Evolutionary conservation across 2,113 vertebrate species (phyloP).

Genomic region (Tursiops truncatus): DNA sequence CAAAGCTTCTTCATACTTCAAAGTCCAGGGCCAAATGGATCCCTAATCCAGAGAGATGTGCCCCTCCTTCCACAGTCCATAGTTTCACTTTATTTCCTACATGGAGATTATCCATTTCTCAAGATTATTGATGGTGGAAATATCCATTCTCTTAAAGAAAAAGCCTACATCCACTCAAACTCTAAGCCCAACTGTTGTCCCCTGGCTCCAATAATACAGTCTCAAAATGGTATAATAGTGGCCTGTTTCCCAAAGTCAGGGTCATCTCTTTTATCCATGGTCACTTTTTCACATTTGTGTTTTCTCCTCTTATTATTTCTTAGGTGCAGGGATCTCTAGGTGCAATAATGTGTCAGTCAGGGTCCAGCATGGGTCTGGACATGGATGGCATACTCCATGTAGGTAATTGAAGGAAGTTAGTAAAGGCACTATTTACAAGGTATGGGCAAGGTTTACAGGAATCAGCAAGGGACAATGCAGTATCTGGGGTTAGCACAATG

Average conservation of each 20-base stretch:
- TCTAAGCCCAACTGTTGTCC: not conserved
- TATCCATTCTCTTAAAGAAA: constrained; percentile 11
- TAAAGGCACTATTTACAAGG: not conserved
- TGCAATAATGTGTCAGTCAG: not conserved
- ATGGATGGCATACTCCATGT: not conserved
- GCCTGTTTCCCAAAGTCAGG: not conserved
- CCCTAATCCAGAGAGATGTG: not conserved
- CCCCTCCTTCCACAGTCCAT: not conserved
- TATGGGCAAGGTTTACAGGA: not conserved
- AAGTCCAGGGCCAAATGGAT: not conserved
- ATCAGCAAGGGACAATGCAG: not conserved
- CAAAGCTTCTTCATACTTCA: not conserved
- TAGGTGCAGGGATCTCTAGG: not conserved
- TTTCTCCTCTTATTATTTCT: not conserved
- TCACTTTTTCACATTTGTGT: not conserved
- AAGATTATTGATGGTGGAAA: not conserved
- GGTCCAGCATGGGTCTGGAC: not conserved
- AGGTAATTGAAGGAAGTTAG: not conserved
- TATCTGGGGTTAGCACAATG: not conserved
- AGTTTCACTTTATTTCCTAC: not conserved
- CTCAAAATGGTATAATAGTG: not conserved
- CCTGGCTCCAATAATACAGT: not conserved
- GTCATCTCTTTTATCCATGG: not conserved
- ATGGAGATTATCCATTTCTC: not conserved
- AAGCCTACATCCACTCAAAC: not conserved